These are phyloP conservation scores for Chaenocephalus aceratus DNA, from an alignment of 2,113 vertebrate species.

Conservation along the genomic window DNA sequence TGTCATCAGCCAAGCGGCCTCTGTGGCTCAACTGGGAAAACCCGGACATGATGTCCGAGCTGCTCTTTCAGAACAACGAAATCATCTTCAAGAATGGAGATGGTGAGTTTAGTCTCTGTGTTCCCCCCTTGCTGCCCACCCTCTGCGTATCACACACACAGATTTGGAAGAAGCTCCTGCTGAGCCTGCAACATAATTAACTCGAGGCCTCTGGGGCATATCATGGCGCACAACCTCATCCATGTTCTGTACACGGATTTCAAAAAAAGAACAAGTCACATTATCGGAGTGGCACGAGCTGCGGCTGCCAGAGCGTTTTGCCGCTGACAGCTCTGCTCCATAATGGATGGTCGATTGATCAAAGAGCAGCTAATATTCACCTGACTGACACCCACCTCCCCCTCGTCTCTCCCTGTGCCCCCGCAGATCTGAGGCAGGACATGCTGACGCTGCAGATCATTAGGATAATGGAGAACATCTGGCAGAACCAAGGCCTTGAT, in stretches of 20 bases:
- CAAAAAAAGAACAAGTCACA: conserved; percentile 11
- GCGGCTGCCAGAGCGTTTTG: conserved; percentile 34
- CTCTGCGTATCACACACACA: not conserved
- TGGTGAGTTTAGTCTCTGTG: conserved; percentile 83
- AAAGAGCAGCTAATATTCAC: conserved; percentile 66
- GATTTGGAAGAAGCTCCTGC: conserved; percentile 1
- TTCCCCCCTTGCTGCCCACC: not conserved
- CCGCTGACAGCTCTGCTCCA: conserved; percentile 60
- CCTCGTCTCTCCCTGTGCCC: conserved; percentile 38
- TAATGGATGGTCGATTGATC: conserved; percentile 63
- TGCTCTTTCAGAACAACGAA: conserved; percentile 99
- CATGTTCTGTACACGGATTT: conserved; percentile 5
- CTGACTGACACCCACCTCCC: conserved; percentile 51
- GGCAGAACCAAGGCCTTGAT: conserved; percentile 99
- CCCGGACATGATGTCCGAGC: conserved; percentile 99
- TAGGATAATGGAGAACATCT: conserved; percentile 99
- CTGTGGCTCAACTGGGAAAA: conserved; percentile 99
- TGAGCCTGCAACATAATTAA: conserved; percentile 35
- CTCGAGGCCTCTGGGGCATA: conserved; percentile 18
- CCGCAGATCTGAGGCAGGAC: conserved; percentile 95
- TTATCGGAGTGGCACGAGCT: conserved; percentile 9
- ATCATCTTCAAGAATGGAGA: conserved; percentile 99
- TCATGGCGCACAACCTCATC: conserved; percentile 17
- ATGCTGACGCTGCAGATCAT: conserved; percentile 99
- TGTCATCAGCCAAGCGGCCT: conserved; percentile 98